Conservation (phyloP, 2,113 vertebrate species). For the Tyrannus savana region DNA sequence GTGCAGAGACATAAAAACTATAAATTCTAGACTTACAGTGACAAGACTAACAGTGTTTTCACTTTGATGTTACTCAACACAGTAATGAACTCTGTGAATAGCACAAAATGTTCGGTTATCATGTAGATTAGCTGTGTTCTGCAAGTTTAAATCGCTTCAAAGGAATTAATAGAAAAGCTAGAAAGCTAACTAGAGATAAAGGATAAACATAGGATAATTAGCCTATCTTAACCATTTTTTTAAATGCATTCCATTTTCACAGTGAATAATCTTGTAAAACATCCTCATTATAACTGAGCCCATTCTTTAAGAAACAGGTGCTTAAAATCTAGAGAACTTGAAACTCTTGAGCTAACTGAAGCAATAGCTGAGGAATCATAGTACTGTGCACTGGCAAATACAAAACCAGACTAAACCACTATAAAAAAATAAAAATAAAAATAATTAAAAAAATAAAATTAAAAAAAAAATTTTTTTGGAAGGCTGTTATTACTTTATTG, state of each 20-base stretch:
- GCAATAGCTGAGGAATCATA: neutral
- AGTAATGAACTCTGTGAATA: neutral
- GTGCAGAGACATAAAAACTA: neutral
- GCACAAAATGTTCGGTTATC: neutral
- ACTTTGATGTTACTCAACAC: neutral
- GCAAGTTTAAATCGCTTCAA: neutral
- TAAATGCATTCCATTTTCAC: neutral
- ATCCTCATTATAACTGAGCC: neutral
- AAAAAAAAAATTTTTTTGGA: neutral
- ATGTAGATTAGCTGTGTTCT: neutral
- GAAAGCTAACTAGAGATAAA: neutral
- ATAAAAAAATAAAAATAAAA: too few species aligned
- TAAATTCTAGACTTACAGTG: neutral
- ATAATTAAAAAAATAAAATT: neutral
- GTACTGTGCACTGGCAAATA: neutral
- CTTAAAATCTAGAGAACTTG: neutral
- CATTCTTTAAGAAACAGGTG: neutral
- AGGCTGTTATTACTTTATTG: neutral
- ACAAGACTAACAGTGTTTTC: neutral
- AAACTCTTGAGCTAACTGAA: neutral
- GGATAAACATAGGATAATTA: neutral
- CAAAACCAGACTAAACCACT: neutral
- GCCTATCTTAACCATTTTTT: neutral
- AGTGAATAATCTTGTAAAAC: neutral
- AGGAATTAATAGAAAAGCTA: neutral